Percentiles rank a stretch among this genome's conserved stretches.
phyloP scores from a whole-genome alignment of 2,888 invertebrate genomes.

The Acrobasis suavella region DNA sequence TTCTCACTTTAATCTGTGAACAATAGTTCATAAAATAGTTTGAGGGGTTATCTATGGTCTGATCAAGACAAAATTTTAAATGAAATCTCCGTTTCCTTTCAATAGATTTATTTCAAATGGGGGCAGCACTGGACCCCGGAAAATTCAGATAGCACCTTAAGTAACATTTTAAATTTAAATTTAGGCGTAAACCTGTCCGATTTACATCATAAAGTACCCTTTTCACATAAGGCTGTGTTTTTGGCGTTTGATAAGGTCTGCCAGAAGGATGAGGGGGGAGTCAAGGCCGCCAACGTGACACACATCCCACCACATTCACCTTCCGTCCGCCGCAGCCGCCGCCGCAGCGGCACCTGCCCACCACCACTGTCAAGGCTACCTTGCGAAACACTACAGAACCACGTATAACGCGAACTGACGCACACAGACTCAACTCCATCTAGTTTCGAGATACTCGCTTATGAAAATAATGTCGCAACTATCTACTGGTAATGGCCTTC shows the following conservation, averaged over 20 bases:
- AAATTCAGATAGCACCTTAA: too few species aligned
- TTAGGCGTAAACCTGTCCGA: neutral
- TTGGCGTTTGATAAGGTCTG: conserved; percentile 40
- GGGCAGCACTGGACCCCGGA: too few species aligned
- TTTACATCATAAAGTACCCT: neutral
- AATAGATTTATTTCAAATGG: too few species aligned
- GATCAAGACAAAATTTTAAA: too few species aligned
- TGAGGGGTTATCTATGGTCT: too few species aligned
- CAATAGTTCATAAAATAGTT: too few species aligned
- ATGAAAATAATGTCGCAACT: conserved; percentile 56
- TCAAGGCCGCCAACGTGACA: conserved; percentile 75
- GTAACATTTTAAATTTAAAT: neutral
- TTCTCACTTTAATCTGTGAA: too few species aligned
- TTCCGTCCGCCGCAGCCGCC: conserved; percentile 61
- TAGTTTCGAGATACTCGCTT: conserved; percentile 56
- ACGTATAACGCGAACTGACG: conserved; percentile 32
- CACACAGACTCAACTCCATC: conserved; percentile 36
- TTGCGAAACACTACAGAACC: conserved; percentile 60
- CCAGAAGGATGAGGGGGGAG: conserved; percentile 64
- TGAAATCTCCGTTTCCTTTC: too few species aligned
- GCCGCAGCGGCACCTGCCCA: conserved; percentile 56
- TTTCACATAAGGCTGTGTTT: neutral
- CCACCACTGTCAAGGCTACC: conserved; percentile 76
- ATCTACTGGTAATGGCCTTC: conserved; percentile 52
- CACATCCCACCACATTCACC: conserved; percentile 78